A percentile compares a stretch with the other conserved stretches of the same genome.
These are phyloP conservation scores for Pharmacophagus antenor DNA, from an alignment of 2,888 invertebrate species.

Conservation along the genomic window DNA sequence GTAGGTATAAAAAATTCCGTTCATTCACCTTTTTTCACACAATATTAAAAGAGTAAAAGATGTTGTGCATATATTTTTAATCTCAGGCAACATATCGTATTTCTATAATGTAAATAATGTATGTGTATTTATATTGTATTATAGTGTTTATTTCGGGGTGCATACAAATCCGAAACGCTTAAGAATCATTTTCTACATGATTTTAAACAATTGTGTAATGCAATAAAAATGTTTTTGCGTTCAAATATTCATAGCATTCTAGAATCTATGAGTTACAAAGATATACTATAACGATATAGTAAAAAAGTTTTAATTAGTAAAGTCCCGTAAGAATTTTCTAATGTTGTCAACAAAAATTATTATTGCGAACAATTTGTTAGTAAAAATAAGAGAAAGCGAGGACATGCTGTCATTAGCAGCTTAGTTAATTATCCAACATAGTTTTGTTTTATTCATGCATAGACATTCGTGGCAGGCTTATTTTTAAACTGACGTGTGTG, in stretches of 20 bases:
- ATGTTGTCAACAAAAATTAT: constrained; percentile 22
- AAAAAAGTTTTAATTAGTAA: constrained; percentile 22
- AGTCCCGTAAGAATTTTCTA: constrained; percentile 27
- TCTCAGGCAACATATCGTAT: too few species aligned
- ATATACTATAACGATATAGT: constrained; percentile 20
- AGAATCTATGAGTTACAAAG: constrained; percentile 26
- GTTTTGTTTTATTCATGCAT: constrained; percentile 24
- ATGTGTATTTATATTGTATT: background rate
- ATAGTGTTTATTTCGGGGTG: background rate
- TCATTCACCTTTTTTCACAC: too few species aligned
- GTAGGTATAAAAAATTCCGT: too few species aligned
- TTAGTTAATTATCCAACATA: constrained; percentile 24
- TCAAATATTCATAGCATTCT: too few species aligned
- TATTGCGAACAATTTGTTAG: constrained; percentile 23
- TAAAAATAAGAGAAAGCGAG: constrained; percentile 25
- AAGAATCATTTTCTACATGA: constrained; percentile 7
- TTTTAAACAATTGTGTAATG: constrained; percentile 25
- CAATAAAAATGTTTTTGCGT: constrained; percentile 24
- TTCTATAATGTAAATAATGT: too few species aligned
- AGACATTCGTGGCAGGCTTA: constrained; percentile 1
- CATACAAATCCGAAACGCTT: background rate
- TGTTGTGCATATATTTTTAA: too few species aligned
- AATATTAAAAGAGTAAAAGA: too few species aligned
- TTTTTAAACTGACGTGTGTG: background rate
- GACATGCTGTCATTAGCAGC: constrained; percentile 16